phyloP scores from a whole-genome alignment of 2,113 vertebrate genomes.

The Neodon shergylaensis region DNA sequence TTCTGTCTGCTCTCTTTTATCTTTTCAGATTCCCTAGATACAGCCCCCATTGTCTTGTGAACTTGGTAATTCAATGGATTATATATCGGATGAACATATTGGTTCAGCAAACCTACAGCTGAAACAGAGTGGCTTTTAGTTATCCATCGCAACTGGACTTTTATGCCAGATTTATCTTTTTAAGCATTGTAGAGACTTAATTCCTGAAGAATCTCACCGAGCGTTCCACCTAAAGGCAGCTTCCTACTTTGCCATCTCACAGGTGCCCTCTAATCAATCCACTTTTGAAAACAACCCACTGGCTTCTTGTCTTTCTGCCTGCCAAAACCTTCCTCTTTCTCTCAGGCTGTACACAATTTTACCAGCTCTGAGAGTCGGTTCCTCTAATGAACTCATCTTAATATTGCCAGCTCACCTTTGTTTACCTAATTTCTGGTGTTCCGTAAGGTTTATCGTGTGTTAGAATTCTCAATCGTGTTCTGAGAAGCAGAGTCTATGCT shows the following conservation, averaged over 20 bases:
- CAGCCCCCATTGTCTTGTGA: not conserved
- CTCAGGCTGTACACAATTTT: not conserved
- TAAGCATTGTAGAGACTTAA: not conserved
- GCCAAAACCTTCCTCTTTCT: not conserved
- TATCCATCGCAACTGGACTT: not conserved
- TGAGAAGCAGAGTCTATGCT: not conserved
- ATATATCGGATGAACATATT: not conserved
- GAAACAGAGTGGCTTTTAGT: not conserved
- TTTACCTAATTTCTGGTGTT: constrained; percentile 18
- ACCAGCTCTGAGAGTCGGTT: not conserved
- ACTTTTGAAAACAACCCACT: not conserved
- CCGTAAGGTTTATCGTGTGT: not conserved
- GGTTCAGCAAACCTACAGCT: not conserved
- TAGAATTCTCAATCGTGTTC: not conserved
- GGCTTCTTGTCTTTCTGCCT: not conserved
- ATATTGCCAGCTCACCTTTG: not conserved
- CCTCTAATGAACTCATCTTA: not conserved
- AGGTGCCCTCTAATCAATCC: not conserved
- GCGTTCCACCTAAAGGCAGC: not conserved
- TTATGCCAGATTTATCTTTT: not conserved
- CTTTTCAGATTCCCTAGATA: not conserved
- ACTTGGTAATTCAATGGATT: not conserved
- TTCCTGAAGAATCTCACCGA: not conserved
- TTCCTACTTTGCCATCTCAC: not conserved
- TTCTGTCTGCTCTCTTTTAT: not conserved